Evolutionary conservation across 2,888 invertebrate genomes (phyloP), one percentile per base, ranked within the genome.

Genomic region (Antitype chi): DNA sequence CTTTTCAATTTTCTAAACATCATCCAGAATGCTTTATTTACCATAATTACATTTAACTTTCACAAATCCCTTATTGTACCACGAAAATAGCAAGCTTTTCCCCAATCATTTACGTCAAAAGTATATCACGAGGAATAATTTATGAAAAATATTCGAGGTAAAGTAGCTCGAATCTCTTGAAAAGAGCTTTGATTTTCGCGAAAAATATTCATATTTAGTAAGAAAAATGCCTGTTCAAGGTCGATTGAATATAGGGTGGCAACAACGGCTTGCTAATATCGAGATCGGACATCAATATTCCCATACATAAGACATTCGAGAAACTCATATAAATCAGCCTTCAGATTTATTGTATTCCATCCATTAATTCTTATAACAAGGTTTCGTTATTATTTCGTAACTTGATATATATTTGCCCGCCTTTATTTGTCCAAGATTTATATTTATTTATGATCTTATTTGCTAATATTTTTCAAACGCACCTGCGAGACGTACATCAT

Each of bases 331-430:
- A 82, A 84, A 82, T 85, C 75, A 78, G 71, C 74, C 75, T 79
- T 70, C 73, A 60, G 76, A 89, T 89, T 88, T 87, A 90, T 89
- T 84, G 84, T 77, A 75, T 75, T 84, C 72, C 69, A 81, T 83
- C 84, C 71, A 88, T 87, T 83, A 76, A 64, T 78, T 78, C 70
- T 70, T 73, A 57, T 87, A 85, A 85, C 82, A 87, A 75, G 82
- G 84, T 82, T 84, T 77, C 72, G 53, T 77, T 78, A 87, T 89
- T 87, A 89, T 89, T 87, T 82, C 60, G 82, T 67, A 84, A 89
- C 81, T 78, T 70, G 85, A 88, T 86, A 86, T 85, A 84, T 79
- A 47, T 84, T 85, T 74, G 74, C 32, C 62, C 47, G 62, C 47
- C 63, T 57, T 68, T 80, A 67, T 77, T 84, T 81, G 67, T 75